A percentile compares a stretch with the other conserved stretches of the same genome.
phyloP scores from a whole-genome alignment of 2,797 vertebrate genomes.

The Florisuga fusca region DNA sequence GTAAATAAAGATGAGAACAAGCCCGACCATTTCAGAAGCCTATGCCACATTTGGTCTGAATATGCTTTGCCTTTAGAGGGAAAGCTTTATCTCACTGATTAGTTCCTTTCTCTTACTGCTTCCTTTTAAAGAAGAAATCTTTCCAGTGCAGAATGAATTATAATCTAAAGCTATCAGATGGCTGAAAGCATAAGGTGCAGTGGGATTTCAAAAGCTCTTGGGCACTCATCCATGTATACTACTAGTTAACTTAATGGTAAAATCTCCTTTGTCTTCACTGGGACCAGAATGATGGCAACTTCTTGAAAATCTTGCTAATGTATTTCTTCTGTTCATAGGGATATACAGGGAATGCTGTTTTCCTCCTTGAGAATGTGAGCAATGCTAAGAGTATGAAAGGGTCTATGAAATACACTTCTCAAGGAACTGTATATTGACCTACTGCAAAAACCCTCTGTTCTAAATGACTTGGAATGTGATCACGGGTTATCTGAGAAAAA shows the following conservation, averaged over 20 bases:
- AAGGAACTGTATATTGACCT: neutral
- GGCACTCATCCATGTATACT: neutral
- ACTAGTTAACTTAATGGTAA: neutral
- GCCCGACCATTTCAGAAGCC: neutral
- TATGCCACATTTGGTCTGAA: slow-evolving; percentile 18
- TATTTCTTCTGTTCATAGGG: neutral
- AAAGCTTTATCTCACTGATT: neutral
- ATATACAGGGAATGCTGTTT: neutral
- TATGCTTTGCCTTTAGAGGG: slow-evolving; percentile 1
- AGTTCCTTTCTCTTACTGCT: slow-evolving; percentile 24
- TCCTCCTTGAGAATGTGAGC: neutral
- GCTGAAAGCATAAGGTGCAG: neutral
- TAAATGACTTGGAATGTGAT: slow-evolving; percentile 17
- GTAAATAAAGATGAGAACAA: slow-evolving; percentile 16
- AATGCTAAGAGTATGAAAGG: neutral
- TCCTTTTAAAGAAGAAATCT: slow-evolving; percentile 38
- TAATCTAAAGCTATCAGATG: neutral
- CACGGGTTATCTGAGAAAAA: neutral
- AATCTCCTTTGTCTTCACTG: slow-evolving; percentile 9
- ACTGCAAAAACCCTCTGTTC: slow-evolving; percentile 13
- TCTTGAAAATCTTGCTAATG: slow-evolving; percentile 1
- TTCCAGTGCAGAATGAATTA: neutral
- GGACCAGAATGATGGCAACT: neutral
- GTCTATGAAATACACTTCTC: neutral
- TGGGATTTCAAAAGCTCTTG: slow-evolving; percentile 17